Base-by-base conservation (phyloP, 2,888 invertebrate genomes). In the Heliconius ismenius region DNA sequence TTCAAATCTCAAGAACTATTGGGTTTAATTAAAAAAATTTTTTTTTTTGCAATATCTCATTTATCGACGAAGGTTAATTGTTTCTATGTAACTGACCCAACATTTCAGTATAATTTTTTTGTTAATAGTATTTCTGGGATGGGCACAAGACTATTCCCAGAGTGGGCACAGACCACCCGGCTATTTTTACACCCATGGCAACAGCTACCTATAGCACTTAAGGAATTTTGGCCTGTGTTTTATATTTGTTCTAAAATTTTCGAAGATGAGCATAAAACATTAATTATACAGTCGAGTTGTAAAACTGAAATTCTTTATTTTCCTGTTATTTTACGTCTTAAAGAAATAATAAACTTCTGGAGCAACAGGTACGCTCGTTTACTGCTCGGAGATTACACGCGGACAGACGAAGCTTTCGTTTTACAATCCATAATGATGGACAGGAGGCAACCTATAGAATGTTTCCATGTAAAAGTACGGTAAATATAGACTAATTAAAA, bases 401-500 rank as follows among this genome's bases (percentile, higher is more conserved):
- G 15, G n/a, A 70, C 70, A 36, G 58, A 54, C 54, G 32, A n/a
- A 58, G 70, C 32, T 32, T 70, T 58, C 58, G 24, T 70, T 58
- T 58, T 70, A 54, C 58, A 70, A 70, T 70, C 24, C 58, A 15
- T 70, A 70, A 70, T 70, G 58, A 70, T 24, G 4, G 15, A 70
- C 70, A 24, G 58, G 70, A 70, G 54, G 70, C 58, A 36, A 32
- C 7, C 10, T 54, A 7, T 69, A 69, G 21, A 69, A 28, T 24
- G 69, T 54, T 54, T 54, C n/a, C 68, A 68, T 68, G 49, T 49
- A 69, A 69, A 28, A 28, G 28, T 32, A 70, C 54, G 28, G 58
- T 70, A 70, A 70, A 58, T 70, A 70, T 70, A 70, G 58, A 0
- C 32, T 70, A 70, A 70, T 70, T 70, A 70, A 70, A 70, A 58